These are phyloP conservation scores for Atherinomorus stipes DNA, from an alignment of 2,113 vertebrate genomes.

Conservation along the genomic window DNA sequence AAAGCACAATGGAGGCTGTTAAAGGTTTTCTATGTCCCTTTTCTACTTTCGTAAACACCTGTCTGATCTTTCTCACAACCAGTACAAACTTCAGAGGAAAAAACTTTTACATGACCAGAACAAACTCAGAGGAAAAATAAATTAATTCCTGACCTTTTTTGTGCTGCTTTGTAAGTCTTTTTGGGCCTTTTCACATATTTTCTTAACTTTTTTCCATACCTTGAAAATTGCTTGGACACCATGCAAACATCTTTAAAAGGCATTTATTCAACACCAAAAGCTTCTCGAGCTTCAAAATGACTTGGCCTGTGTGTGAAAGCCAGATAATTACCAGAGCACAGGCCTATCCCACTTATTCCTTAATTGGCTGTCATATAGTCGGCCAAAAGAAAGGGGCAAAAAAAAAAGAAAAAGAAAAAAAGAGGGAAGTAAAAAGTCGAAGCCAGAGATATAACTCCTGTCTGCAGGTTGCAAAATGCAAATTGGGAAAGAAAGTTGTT, in stretches of 20 bases:
- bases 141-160: constrained; percentile 48
- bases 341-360: constrained; percentile 55
- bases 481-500: constrained; percentile 17
- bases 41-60: neutral
- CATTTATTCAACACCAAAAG: constrained; percentile 67
- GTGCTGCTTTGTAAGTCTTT: constrained; percentile 28
- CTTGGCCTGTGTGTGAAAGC: constrained; percentile 58
- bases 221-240: constrained; percentile 73
- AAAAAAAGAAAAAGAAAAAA: neutral
- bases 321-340: constrained; percentile 71
- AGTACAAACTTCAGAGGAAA: neutral
- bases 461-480: constrained; percentile 52
- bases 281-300: constrained; percentile 61
- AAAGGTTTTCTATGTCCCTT: neutral
- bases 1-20: constrained; percentile 12
- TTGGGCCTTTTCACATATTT: constrained; percentile 22
- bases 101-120: constrained; percentile 22
- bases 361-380: constrained; percentile 74
- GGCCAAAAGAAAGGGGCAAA: constrained; percentile 37
- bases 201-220: constrained; percentile 17
- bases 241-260: constrained; percentile 68
- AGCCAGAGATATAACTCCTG: constrained; percentile 37
- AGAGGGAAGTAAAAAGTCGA: constrained; percentile 26
- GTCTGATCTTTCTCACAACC: constrained; percentile 21
- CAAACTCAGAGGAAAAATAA: constrained; percentile 8